These are phyloP conservation scores for Cnemophilus loriae DNA, from an alignment of 2,113 vertebrate species.

Conservation along the genomic window DNA sequence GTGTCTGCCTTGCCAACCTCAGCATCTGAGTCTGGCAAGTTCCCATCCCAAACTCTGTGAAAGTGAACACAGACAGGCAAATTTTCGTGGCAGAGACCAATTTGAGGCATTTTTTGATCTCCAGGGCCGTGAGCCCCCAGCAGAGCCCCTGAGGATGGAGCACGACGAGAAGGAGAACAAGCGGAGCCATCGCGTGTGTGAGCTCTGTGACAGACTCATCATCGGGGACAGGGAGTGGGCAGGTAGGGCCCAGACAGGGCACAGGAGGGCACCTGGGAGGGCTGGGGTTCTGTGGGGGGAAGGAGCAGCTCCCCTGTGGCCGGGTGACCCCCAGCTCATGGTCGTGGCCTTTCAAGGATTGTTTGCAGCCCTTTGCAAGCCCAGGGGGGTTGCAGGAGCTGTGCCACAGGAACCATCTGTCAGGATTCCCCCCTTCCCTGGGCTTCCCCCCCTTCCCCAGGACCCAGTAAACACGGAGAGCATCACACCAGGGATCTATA, in stretches of 20 bases:
- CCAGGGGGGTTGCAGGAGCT: slow-evolving; percentile 36
- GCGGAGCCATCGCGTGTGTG: slow-evolving; percentile 77
- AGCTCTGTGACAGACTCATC: slow-evolving; percentile 85
- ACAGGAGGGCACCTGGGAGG: not conserved
- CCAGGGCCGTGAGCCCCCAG: slow-evolving; percentile 75
- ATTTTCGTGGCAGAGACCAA: rapidly evolving
- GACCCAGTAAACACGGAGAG: not conserved
- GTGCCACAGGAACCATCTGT: slow-evolving; percentile 67
- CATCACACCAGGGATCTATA: not conserved
- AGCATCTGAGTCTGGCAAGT: not conserved
- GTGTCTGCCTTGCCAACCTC: not conserved
- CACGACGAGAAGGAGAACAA: slow-evolving; percentile 73
- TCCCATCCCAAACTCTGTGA: not conserved
- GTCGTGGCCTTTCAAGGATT: not conserved
- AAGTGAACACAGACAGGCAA: rapidly evolving
- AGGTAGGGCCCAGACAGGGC: slow-evolving; percentile 67
- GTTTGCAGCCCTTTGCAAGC: slow-evolving; percentile 57
- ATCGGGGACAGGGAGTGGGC: slow-evolving; percentile 93
- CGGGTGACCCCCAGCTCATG: not conserved
- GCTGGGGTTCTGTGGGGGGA: not conserved
- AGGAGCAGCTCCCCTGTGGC: not conserved
- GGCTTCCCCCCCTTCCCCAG: not conserved
- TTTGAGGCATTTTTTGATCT: not conserved
- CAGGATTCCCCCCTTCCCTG: not conserved
- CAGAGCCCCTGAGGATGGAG: slow-evolving; percentile 76